Percentiles rank a stretch among this genome's conserved stretches.
phyloP scores from a whole-genome alignment of 2,888 invertebrate species.

The Meiosimyza decipiens region DNA sequence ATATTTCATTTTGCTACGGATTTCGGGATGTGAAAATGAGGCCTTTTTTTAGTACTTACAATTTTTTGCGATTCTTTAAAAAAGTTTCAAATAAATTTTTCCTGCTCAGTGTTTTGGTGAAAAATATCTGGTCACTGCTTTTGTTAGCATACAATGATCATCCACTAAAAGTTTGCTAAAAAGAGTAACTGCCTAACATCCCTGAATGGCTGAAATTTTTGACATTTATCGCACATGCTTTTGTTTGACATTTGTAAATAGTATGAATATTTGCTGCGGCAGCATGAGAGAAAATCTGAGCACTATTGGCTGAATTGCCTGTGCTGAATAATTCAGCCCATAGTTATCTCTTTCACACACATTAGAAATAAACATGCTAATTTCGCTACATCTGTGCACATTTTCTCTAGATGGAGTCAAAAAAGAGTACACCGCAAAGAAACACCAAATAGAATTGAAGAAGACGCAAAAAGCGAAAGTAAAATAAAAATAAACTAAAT shows the following conservation, averaged over 20 bases:
- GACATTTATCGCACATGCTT: not conserved
- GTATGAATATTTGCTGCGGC: not conserved
- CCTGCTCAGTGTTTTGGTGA: too few relatives aligned
- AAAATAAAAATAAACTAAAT: slow-evolving; percentile 42
- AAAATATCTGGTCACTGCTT: too few relatives aligned
- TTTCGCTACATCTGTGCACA: not conserved
- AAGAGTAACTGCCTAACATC: not conserved
- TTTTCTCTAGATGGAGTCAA: not conserved
- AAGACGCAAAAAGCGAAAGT: slow-evolving; percentile 35
- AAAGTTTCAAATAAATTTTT: too few relatives aligned
- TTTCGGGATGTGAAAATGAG: too few relatives aligned
- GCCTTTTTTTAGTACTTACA: too few relatives aligned
- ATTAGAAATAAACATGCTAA: not conserved
- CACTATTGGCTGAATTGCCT: not conserved
- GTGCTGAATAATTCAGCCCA: not conserved
- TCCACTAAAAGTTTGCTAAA: too few relatives aligned
- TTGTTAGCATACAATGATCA: too few relatives aligned
- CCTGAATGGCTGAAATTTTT: not conserved
- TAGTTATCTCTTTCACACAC: not conserved
- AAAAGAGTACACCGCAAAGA: slow-evolving; percentile 18
- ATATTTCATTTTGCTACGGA: too few relatives aligned
- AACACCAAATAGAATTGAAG: slow-evolving; percentile 19
- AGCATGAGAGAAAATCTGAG: not conserved
- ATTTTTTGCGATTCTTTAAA: too few relatives aligned
- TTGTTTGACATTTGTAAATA: not conserved